Evolutionary conservation across 2,113 vertebrate species (phyloP).

Genomic region (Chrysochloris asiatica): DNA sequence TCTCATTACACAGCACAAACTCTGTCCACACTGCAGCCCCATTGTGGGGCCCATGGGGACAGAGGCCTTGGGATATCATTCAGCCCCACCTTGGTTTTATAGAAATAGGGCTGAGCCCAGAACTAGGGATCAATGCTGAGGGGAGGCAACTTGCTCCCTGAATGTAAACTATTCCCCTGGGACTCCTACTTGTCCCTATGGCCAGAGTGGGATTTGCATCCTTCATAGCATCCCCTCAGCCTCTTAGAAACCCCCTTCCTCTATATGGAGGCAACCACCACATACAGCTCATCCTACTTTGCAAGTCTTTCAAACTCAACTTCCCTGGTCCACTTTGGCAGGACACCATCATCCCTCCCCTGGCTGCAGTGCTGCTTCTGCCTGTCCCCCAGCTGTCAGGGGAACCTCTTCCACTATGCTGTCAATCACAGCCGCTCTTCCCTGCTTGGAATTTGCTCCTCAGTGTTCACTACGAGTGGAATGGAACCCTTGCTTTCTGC

Average conservation of each 20-base stretch:
- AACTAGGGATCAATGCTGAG: background rate
- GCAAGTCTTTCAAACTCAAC: background rate
- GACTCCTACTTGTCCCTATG: background rate
- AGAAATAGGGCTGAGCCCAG: too few species aligned
- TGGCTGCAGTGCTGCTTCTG: too few species aligned
- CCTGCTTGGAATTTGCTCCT: background rate
- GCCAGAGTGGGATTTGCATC: background rate
- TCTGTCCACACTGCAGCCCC: background rate
- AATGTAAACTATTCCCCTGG: too few species aligned
- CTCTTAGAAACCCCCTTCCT: background rate
- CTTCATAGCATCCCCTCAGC: background rate
- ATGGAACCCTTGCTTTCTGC: background rate
- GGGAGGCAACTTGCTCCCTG: background rate
- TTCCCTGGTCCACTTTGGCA: too few species aligned
- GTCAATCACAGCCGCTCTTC: accelerated
- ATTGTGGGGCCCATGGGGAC: background rate
- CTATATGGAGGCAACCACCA: background rate
- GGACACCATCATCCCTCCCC: too few species aligned
- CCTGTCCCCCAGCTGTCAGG: too few species aligned
- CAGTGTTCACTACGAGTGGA: too few species aligned
- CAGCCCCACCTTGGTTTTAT: too few species aligned
- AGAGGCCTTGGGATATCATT: too few species aligned
- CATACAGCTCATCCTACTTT: background rate
- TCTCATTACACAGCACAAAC: background rate
- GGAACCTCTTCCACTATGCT: too few species aligned